Evolutionary conservation across 2,797 vertebrate species (phyloP).

Genomic region (Paguma larvata): DNA sequence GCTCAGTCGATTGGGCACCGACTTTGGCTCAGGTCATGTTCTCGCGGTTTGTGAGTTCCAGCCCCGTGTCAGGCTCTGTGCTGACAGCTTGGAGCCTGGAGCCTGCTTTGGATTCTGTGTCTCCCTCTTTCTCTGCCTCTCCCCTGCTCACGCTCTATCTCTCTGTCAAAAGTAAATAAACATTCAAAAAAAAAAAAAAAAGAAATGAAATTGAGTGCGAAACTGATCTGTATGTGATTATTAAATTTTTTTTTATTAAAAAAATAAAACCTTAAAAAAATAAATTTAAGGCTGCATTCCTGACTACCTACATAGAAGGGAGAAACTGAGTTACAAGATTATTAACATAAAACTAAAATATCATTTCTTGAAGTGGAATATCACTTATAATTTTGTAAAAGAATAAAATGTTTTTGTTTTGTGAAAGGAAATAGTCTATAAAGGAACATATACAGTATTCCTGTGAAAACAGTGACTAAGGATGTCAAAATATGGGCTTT

Average conservation of each 20-base stretch:
- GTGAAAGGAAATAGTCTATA: slow-evolving; percentile 44
- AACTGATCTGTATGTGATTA: too few relatives aligned
- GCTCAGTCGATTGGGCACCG: too few relatives aligned
- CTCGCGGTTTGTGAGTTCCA: too few relatives aligned
- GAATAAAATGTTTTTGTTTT: not conserved
- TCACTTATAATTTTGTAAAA: slow-evolving; percentile 24
- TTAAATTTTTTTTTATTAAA: not conserved
- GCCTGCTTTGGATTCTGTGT: too few relatives aligned
- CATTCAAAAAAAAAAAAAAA: too few relatives aligned
- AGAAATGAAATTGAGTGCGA: too few relatives aligned
- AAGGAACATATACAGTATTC: slow-evolving; percentile 21
- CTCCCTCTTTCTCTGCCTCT: too few relatives aligned
- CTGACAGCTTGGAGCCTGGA: too few relatives aligned
- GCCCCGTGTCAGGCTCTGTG: too few relatives aligned
- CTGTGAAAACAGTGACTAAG: slow-evolving; percentile 49
- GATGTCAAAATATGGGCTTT: not conserved
- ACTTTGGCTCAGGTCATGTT: too few relatives aligned
- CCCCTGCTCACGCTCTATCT: too few relatives aligned
- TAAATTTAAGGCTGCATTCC: not conserved
- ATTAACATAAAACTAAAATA: not conserved
- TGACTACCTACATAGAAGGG: not conserved
- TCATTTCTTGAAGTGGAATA: slow-evolving; percentile 12
- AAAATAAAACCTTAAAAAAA: not conserved
- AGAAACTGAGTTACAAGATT: not conserved
- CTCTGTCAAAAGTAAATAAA: too few relatives aligned